phyloP scores from a whole-genome alignment of 2,888 invertebrate species.

The Leptopilina syphax region DNA sequence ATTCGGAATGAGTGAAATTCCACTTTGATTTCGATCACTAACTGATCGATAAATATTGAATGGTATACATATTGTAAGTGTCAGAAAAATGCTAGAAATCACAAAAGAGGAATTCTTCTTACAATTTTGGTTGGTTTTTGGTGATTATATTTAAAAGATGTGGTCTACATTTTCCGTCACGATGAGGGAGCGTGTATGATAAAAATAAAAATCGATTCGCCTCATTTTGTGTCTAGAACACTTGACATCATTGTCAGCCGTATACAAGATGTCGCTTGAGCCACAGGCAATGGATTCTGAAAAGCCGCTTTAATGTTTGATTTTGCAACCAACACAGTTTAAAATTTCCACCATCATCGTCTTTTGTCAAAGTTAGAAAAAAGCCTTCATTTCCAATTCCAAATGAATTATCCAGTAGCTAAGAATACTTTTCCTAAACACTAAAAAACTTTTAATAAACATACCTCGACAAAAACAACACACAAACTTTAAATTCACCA shows the following conservation, averaged over 20 bases:
- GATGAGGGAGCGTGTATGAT: not conserved
- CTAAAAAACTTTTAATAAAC: not conserved
- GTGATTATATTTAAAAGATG: too few species aligned
- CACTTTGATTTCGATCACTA: not conserved
- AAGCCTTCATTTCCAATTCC: conserved; percentile 4
- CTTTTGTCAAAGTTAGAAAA: not conserved
- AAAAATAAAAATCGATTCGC: conserved; percentile 30
- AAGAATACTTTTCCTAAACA: not conserved
- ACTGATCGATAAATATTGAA: too few species aligned
- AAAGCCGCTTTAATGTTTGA: conserved; percentile 38
- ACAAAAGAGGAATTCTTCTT: not conserved
- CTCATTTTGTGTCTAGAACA: conserved; percentile 33
- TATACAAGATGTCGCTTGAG: conserved; percentile 30
- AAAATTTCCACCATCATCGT: not conserved
- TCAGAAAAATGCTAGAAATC: not conserved
- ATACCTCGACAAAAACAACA: not conserved
- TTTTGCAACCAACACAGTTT: conserved; percentile 33
- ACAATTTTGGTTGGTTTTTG: not conserved
- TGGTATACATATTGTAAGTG: too few species aligned
- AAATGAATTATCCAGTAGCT: conserved; percentile 17
- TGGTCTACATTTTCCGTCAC: not conserved
- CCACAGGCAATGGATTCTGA: conserved; percentile 32
- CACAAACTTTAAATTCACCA: too few species aligned
- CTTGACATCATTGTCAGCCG: conserved; percentile 35
- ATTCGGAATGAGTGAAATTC: not conserved